Evolutionary conservation across 2,113 vertebrate species (phyloP).

Genomic region (Erythrocercus mccallii): DNA sequence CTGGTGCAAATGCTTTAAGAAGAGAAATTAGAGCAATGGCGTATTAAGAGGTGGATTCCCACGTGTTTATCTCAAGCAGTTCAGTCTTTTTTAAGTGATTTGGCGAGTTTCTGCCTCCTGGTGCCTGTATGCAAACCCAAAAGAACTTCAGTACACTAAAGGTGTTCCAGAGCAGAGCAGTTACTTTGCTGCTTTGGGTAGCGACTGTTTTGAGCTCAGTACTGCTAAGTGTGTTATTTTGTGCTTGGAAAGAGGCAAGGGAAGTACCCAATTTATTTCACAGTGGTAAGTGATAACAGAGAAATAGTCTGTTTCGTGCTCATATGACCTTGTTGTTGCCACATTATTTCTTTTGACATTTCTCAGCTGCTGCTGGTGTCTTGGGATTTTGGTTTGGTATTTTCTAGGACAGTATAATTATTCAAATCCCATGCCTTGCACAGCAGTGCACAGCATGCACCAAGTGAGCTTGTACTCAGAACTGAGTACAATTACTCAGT

Average conservation of each 20-base stretch:
- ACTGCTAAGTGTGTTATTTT: not conserved
- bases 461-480: not conserved
- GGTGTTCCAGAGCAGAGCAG: not conserved
- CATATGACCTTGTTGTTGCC: fast-evolving
- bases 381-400: not conserved
- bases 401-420: not conserved
- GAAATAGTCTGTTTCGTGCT: not conserved
- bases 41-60: conserved; percentile 52
- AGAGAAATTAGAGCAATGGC: conserved; percentile 65
- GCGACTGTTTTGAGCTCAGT: not conserved
- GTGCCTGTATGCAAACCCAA: not conserved
- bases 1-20: conserved; percentile 60
- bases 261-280: not conserved
- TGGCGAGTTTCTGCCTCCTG: not conserved
- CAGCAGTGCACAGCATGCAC: not conserved
- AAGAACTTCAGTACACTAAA: not conserved
- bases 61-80: conserved; percentile 36
- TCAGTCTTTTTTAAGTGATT: conserved; percentile 31
- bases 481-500: no score
- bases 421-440: not conserved
- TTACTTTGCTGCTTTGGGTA: not conserved
- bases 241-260: not conserved
- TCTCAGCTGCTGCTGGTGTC: not conserved
- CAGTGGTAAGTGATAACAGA: not conserved
- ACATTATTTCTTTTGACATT: not conserved